Evolutionary conservation across 2,888 invertebrate genomes (phyloP).

Genomic region (Pilophorus perplexus): DNA sequence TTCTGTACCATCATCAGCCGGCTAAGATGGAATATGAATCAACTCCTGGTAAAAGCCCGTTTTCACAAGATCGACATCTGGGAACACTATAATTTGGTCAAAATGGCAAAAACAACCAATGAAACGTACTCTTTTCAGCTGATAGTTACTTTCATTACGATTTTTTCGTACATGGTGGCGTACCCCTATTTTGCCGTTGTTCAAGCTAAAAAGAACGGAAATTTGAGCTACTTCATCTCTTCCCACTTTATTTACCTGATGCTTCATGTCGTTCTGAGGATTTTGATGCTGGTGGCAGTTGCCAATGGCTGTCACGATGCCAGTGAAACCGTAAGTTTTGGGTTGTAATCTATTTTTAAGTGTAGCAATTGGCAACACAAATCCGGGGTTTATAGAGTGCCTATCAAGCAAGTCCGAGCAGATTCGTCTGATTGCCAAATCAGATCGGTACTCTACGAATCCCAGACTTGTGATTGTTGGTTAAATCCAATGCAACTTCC

Average conservation of each 20-base stretch:
- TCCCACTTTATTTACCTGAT: not conserved
- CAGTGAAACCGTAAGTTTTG: not conserved
- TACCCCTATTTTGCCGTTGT: constrained; percentile 13
- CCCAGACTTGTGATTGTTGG: no score
- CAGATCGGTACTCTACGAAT: no score
- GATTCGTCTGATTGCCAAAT: no score
- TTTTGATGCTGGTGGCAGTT: constrained; percentile 3
- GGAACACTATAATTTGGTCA: constrained; percentile 3
- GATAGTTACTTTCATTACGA: constrained; percentile 6
- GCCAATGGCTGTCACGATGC: constrained; percentile 7
- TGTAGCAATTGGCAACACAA: no score
- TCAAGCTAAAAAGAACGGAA: not conserved
- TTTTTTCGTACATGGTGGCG: constrained; percentile 19
- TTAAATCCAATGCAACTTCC: no score
- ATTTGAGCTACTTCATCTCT: not conserved
- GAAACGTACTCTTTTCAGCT: not conserved
- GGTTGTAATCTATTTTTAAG: no score
- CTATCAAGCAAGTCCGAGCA: no score
- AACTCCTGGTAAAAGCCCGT: constrained; percentile 4
- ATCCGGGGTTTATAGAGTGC: no score
- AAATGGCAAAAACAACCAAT: not conserved
- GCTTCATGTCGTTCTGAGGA: not conserved
- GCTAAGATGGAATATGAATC: not conserved
- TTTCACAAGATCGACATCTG: constrained; percentile 13
- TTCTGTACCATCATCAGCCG: constrained; percentile 9